Percentiles rank a stretch among this genome's conserved stretches.
These are phyloP conservation scores for Epinephelus fuscoguttatus DNA, from an alignment of 2,113 vertebrate species.

Conservation along the genomic window DNA sequence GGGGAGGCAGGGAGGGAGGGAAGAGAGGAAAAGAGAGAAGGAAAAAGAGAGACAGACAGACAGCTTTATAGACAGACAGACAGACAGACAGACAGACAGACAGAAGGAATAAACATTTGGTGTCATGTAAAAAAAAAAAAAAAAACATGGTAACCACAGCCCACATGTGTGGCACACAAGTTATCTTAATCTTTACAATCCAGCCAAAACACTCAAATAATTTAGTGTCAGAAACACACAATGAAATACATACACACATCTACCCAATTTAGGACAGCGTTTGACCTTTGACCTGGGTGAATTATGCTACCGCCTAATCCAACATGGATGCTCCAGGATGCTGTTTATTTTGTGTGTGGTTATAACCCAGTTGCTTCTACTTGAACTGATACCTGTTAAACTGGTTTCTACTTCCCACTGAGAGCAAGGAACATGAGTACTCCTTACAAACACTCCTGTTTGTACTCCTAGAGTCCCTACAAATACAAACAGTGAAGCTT, in stretches of 20 bases:
- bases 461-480: too few relatives aligned
- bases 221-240: not conserved
- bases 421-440: too few relatives aligned
- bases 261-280: not conserved
- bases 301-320: not conserved
- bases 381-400: slow-evolving; percentile 21
- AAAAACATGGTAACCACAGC: slow-evolving; percentile 29
- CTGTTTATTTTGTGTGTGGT: not conserved
- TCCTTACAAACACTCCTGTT: not conserved
- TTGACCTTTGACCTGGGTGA: slow-evolving; percentile 50
- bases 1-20: slow-evolving; percentile 58
- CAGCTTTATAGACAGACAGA: slow-evolving; percentile 71
- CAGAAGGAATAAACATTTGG: slow-evolving; percentile 70
- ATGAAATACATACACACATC: not conserved
- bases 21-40: slow-evolving; percentile 37
- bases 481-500: too few relatives aligned
- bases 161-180: slow-evolving; percentile 36
- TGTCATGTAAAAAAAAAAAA: slow-evolving; percentile 45
- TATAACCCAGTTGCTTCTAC: not conserved
- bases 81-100: slow-evolving; percentile 71
- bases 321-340: not conserved
- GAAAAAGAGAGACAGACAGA: slow-evolving; percentile 59
- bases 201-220: not conserved
- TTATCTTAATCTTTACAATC: not conserved
- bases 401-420: slow-evolving; percentile 2